phyloP scores from a whole-genome alignment of 2,797 vertebrate genomes.

The Limnodromus scolopaceus region DNA sequence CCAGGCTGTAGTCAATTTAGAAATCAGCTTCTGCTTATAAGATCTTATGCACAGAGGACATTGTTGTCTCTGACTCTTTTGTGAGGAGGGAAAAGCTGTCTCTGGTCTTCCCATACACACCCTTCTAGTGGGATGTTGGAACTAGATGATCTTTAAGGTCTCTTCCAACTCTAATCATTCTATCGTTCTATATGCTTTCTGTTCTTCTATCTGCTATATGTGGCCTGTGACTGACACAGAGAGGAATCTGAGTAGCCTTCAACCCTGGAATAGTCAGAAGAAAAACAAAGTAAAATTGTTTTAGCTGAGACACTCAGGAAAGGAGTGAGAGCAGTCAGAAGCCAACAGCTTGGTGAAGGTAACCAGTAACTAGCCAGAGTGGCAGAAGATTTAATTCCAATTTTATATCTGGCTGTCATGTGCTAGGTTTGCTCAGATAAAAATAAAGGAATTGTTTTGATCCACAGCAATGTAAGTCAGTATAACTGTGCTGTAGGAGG shows the following conservation, averaged over 20 bases:
- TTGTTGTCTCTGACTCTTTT: not conserved
- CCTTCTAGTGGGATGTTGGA: not conserved
- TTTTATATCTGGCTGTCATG: not conserved
- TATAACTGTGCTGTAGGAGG: not conserved
- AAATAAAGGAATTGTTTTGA: not conserved
- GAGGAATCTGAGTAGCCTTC: not conserved
- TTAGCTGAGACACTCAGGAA: not conserved
- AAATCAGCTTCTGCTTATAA: not conserved
- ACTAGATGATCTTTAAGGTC: not conserved
- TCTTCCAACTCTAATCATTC: not conserved
- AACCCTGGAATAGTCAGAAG: not conserved
- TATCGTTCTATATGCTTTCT: fast-evolving
- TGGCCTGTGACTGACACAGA: not conserved
- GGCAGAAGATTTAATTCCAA: not conserved
- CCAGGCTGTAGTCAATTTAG: not conserved
- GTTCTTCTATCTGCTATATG: fast-evolving
- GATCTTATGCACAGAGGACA: fast-evolving
- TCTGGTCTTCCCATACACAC: not conserved
- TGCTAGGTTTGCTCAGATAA: not conserved
- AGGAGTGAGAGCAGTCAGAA: not conserved
- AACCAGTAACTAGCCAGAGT: not conserved
- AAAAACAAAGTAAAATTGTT: not conserved
- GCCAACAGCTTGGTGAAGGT: not conserved
- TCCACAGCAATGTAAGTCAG: not conserved
- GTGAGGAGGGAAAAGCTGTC: not conserved